These are phyloP conservation scores for Empis livida DNA, from an alignment of 2,888 invertebrate genomes.

Conservation along the genomic window DNA sequence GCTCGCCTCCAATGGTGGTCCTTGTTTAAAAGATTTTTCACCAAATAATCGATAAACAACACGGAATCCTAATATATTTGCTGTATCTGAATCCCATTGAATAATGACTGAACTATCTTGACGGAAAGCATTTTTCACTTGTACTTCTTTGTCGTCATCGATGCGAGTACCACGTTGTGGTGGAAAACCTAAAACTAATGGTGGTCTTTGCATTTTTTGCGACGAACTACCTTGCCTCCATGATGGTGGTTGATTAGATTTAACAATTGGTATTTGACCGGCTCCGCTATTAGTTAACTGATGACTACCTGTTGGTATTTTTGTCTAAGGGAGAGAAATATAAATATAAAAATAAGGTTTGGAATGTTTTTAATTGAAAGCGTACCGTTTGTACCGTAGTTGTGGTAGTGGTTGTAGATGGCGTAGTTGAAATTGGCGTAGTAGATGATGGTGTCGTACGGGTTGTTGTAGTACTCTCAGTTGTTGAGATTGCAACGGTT, in stretches of 20 bases:
- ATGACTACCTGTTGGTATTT: slow-evolving; percentile 25
- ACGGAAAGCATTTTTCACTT: slow-evolving; percentile 68
- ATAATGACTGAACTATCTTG: slow-evolving; percentile 80
- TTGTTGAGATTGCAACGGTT: slow-evolving; percentile 23
- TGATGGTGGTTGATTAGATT: slow-evolving; percentile 1
- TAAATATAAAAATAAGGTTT: not conserved
- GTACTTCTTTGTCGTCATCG: slow-evolving; percentile 59
- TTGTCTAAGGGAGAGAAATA: slow-evolving; percentile 20
- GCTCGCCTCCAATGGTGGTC: slow-evolving; percentile 76
- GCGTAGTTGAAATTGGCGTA: slow-evolving; percentile 19
- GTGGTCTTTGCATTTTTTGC: slow-evolving; percentile 44
- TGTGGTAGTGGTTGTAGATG: slow-evolving; percentile 18
- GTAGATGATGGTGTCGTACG: slow-evolving; percentile 11
- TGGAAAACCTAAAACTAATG: slow-evolving; percentile 57
- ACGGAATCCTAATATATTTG: slow-evolving; percentile 77
- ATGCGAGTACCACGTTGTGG: slow-evolving; percentile 51
- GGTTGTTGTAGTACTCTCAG: slow-evolving; percentile 22
- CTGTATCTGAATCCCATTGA: slow-evolving; percentile 81
- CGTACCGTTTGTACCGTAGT: slow-evolving; percentile 5
- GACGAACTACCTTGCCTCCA: slow-evolving; percentile 22
- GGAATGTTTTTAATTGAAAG: not conserved
- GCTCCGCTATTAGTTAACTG: slow-evolving; percentile 21
- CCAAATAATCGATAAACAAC: slow-evolving; percentile 84
- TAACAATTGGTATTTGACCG: slow-evolving; percentile 6
- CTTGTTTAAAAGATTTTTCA: slow-evolving; percentile 79